These are phyloP conservation scores for Drosophila anomalata DNA, from an alignment of 2,888 invertebrate species.

Conservation along the genomic window DNA sequence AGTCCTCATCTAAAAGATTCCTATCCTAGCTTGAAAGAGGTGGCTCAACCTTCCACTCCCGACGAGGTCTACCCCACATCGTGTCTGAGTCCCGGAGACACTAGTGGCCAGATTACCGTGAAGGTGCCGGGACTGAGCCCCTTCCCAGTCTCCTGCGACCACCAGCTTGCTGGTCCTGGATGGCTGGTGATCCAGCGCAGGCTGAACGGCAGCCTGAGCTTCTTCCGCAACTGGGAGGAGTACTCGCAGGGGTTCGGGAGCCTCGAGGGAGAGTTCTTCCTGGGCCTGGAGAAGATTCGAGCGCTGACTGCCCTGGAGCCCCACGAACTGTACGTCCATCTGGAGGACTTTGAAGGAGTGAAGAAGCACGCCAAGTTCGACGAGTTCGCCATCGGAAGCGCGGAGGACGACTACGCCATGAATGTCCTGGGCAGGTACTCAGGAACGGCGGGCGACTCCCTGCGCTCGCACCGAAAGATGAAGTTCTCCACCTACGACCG, in stretches of 20 bases:
- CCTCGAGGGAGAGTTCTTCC: conserved; percentile 88
- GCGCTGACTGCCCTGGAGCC: conserved; percentile 82
- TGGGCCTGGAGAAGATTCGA: conserved; percentile 88
- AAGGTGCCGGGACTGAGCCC: conserved; percentile 79
- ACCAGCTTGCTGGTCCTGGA: conserved; percentile 84
- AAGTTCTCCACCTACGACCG: conserved; percentile 88
- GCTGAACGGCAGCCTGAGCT: conserved; percentile 87
- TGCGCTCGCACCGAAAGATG: conserved; percentile 88
- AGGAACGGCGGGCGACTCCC: conserved; percentile 88
- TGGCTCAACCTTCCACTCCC: not conserved
- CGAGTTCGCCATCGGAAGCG: conserved; percentile 87
- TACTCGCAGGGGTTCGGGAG: conserved; percentile 89
- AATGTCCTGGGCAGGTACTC: conserved; percentile 87
- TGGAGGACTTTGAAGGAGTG: conserved; percentile 86
- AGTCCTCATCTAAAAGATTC: not conserved
- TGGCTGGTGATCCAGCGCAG: conserved; percentile 89
- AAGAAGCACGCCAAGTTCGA: conserved; percentile 86
- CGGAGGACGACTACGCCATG: conserved; percentile 87
- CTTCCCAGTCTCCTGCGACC: conserved; percentile 57
- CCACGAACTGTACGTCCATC: conserved; percentile 86
- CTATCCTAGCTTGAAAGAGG: conserved; percentile 13
- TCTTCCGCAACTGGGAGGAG: conserved; percentile 87
- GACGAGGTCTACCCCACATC: conserved; percentile 31
- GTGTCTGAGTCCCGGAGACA: conserved; percentile 39
- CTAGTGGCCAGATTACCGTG: conserved; percentile 36